Conservation (phyloP, 2,888 invertebrate genomes). For the Catocala sponsa region DNA sequence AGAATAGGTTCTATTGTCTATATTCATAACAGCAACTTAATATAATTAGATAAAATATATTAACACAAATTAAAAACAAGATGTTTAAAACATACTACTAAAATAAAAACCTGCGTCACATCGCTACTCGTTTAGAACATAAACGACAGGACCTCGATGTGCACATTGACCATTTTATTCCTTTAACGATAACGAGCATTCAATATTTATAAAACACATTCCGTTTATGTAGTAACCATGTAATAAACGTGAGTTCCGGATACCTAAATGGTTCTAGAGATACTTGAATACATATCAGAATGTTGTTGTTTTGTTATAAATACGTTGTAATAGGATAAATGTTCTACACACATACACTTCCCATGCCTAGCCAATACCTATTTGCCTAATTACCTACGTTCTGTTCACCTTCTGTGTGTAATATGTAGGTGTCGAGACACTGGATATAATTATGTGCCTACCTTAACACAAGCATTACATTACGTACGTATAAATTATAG, state of each 20-base stretch:
- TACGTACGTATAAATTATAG: too few relatives aligned
- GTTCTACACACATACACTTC: neutral
- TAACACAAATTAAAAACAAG: too few relatives aligned
- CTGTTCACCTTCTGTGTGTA: neutral
- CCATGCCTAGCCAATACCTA: neutral
- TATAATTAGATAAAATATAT: too few relatives aligned
- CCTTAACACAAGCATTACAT: too few relatives aligned
- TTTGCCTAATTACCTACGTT: neutral
- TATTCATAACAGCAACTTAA: too few relatives aligned
- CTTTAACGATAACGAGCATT: slow-evolving; percentile 5
- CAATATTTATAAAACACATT: slow-evolving; percentile 3
- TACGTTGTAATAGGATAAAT: too few relatives aligned
- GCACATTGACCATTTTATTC: neutral
- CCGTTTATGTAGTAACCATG: slow-evolving; percentile 9
- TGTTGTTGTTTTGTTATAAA: neutral
- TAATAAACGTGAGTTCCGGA: slow-evolving; percentile 11
- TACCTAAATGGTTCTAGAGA: slow-evolving; percentile 3
- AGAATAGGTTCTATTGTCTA: too few relatives aligned
- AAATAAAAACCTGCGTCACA: too few relatives aligned
- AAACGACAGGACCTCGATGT: neutral
- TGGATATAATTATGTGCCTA: too few relatives aligned
- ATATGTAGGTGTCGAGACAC: neutral
- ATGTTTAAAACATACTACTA: too few relatives aligned
- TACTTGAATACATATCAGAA: neutral
- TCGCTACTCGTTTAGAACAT: neutral